A percentile compares a stretch with the other conserved stretches of the same genome.
Conservation (phyloP, 35 echinoderm and acorn worm species). For the Hemicentrotus pulcherrimus region DNA sequence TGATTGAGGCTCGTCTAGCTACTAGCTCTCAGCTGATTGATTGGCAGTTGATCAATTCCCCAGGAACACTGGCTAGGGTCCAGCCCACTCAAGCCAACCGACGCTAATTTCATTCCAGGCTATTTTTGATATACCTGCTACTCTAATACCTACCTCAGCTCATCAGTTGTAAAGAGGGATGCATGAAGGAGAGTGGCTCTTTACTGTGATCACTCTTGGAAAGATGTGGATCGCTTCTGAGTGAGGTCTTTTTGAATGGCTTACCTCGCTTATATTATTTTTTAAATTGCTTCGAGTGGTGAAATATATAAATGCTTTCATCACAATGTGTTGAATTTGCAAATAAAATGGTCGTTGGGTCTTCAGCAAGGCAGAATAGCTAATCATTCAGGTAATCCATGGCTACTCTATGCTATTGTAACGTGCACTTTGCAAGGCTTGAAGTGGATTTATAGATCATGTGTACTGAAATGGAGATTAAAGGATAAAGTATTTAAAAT, state of each 20-base stretch:
- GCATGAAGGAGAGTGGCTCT: background rate
- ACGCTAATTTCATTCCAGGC: background rate
- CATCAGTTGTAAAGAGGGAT: background rate
- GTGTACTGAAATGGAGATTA: background rate
- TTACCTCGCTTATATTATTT: background rate
- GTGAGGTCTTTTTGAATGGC: background rate
- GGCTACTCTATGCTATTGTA: background rate
- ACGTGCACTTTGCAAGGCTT: background rate
- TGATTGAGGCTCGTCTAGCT: background rate
- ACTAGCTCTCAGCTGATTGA: background rate
- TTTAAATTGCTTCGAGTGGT: background rate
- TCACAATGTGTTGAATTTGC: background rate
- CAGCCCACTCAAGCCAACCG: background rate
- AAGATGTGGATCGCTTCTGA: background rate
- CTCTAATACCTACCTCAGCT: background rate
- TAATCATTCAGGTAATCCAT: background rate
- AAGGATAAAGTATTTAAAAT: background rate
- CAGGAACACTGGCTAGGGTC: background rate
- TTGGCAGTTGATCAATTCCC: slow-evolving; percentile 9
- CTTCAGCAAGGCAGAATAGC: background rate
- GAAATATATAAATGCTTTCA: background rate
- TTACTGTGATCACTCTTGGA: background rate
- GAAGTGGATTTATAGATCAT: background rate
- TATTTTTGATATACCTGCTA: background rate
- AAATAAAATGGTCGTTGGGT: background rate